Conservation (phyloP, 2,797 vertebrate genomes). For the Coluber constrictor region DNA sequence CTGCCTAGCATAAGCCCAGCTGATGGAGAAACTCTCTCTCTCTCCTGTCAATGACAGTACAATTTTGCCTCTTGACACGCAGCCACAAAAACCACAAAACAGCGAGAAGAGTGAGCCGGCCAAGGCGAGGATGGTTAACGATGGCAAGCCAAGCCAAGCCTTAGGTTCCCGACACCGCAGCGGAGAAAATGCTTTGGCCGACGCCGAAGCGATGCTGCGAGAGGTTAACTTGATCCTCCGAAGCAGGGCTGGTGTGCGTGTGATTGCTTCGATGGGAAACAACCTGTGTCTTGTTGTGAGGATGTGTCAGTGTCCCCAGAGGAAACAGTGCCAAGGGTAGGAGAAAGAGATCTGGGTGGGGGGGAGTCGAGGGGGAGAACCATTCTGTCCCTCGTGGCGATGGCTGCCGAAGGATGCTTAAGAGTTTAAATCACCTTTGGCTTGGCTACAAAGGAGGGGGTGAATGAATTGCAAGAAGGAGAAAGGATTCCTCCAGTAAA, state of each 20-base stretch:
- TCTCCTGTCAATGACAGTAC: slow-evolving; percentile 19
- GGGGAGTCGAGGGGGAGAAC: no score
- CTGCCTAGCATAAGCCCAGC: not conserved
- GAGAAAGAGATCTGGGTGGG: not conserved
- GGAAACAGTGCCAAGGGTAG: not conserved
- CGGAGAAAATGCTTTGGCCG: not conserved
- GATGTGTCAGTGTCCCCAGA: not conserved
- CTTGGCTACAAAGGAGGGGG: no score
- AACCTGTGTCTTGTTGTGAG: not conserved
- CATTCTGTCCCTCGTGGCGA: no score
- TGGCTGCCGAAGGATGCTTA: not conserved
- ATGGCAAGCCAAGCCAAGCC: not conserved
- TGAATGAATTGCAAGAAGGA: no score
- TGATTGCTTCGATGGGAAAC: not conserved
- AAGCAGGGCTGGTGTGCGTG: not conserved
- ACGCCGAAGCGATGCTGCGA: not conserved
- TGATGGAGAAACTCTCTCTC: slow-evolving; percentile 24
- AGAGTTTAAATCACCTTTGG: no score
- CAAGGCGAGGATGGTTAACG: not conserved
- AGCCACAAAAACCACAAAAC: slow-evolving; percentile 18
- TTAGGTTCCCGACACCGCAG: not conserved
- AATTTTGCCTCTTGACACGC: not conserved
- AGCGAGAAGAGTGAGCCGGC: not conserved
- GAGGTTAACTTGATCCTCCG: not conserved
- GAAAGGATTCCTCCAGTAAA: not conserved